Conservation (phyloP, 2,888 invertebrate genomes). For the Mongoloraphidia duomilia region DNA sequence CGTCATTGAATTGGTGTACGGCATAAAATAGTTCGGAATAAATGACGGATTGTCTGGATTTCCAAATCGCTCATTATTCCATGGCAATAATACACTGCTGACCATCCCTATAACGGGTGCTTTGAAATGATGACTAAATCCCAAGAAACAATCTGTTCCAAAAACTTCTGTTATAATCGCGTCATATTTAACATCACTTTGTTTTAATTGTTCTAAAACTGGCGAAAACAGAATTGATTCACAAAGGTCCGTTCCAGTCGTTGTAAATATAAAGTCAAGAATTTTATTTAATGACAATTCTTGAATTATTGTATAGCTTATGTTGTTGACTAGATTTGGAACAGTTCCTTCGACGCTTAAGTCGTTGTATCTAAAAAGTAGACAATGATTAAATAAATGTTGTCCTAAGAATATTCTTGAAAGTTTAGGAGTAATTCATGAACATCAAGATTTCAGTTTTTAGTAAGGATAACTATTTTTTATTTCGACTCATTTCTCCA, state of each 20-base stretch:
- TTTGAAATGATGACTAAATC: conserved; percentile 39
- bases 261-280: neutral
- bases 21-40: conserved; percentile 38
- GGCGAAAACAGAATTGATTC: neutral
- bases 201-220: conserved; percentile 8
- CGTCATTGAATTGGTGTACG: conserved; percentile 33
- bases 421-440: too few species aligned
- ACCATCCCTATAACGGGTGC: conserved; percentile 41
- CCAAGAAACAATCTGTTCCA: conserved; percentile 43
- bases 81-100: conserved; percentile 40
- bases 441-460: too few species aligned
- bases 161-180: conserved; percentile 42
- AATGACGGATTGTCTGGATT: conserved; percentile 42
- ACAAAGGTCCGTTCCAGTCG: neutral
- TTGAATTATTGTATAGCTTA: conserved; percentile 1
- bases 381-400: too few species aligned
- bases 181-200: conserved; percentile 13
- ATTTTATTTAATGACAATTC: neutral
- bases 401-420: too few species aligned
- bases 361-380: conserved; percentile 14
- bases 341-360: conserved; percentile 11
- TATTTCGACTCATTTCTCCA: too few species aligned
- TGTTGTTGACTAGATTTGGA: conserved; percentile 10
- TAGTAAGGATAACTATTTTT: too few species aligned
- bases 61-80: conserved; percentile 38